Base-by-base conservation (phyloP, 64 coral and sea anemone species). In the Hydrozoanthus tunicans region DNA sequence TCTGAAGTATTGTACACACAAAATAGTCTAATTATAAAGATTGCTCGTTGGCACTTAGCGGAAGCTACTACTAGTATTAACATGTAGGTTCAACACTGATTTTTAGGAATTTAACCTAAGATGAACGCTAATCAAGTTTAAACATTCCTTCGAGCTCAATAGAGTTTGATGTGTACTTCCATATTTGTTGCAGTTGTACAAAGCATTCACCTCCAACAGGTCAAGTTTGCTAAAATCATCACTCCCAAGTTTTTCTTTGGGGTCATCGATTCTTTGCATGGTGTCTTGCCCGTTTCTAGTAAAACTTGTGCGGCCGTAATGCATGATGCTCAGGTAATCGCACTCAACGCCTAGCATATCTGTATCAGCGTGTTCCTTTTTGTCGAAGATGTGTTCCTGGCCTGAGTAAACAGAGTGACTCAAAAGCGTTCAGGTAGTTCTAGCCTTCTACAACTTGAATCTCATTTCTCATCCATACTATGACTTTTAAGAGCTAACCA, bases 201-300 rank as follows among this genome's bases (percentile, higher is more conserved):
- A 26, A 83, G 80, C 80, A 53, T 83, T 83, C 13, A 83, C 66
- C 32, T 83, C 80, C 66, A 83, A 65, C 80, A 83, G 62, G 43
- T 83, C 80, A 3, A 83, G 8, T 83, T 66, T 64, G n/a, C 80
- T 83, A 12, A 83, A 83, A 51, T 83, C 80, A 53, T 4, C 66
- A 5, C 51, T 51, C 7, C 80, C 80, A 1, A 83, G 32, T 13
- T 59, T 59, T n/a, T 5, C 80, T 17, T 83, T 83, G 6, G 81
- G 81, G 17, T 83, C 43, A 32, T 83, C 81, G 25, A 83, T 83
- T 51, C 81, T 52, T 26, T 83, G 81, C 4, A 83, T 83, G 11
- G 81, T 83, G 61, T 83, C 81, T 32, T 83, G 62, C 17, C 62
- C 81, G 51, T 83, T 83, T 60, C 15, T 83, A 6, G 81, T 67